Base-by-base conservation (phyloP, 1,140 invertebrate species). In the Euwallacea fornicatus region DNA sequence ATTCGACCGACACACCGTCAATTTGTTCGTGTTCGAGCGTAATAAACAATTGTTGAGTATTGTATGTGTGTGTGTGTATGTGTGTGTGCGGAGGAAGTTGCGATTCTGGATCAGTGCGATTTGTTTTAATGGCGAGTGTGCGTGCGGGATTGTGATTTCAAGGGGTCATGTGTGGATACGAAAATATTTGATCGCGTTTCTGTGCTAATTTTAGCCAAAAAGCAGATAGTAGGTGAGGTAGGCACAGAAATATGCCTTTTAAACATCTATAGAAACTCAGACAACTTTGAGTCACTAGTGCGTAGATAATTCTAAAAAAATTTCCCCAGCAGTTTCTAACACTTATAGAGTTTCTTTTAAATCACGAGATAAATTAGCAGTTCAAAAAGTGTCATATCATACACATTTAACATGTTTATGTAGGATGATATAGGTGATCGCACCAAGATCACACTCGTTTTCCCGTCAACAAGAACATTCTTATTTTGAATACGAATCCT, bases 21-120 rank as follows among this genome's bases (percentile, higher is more conserved):
- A 13, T 42, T 60, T 33, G 58, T 10, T 10, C 21, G 21, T 21
- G 15, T 42, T 33, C 33, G 41, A 62, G 42, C 13, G 21, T 13
- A n/a, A 62, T 60, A 62, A 46, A 62, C 43, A 62, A 62, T 46
- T 46, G 58, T 41, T 60, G 8, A 60, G 33, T 15, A 42, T 42
- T 60, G 33, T 15, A 4, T 33, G 21, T 33, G 21, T 33, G 21
- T 33, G 21, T 33, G 21, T 33, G 21, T 33, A 4, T 33, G 21
- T 33, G 21, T 33, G 21, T 33, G 21, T 33, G 21, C 21, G 21
- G 21, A 50, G 46, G 9, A 2, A 50, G 16, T 46, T 43, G 60
- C 60, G 42, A 33, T 47, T 47, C 42, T 42, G 43, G 7, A 50
- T 50, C 46, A 50, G 46, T 50, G 46, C 46, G 42, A 43, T 60